phyloP scores from a whole-genome alignment of 2,797 vertebrate genomes.

The Echiichthys vipera region DNA sequence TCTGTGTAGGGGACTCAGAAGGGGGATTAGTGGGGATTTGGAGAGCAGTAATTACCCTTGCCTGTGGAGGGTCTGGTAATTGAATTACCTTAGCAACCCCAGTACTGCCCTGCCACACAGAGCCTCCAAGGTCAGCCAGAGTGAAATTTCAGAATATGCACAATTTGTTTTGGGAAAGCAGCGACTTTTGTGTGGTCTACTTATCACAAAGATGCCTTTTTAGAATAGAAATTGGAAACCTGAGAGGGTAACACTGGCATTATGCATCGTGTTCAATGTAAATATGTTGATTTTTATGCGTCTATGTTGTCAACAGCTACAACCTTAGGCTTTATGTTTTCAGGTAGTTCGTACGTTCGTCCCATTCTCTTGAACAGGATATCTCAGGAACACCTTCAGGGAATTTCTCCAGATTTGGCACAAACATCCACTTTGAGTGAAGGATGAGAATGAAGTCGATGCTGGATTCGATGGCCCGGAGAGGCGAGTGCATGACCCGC shows the following conservation, averaged over 20 bases:
- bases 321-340: too few species aligned
- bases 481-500: too few species aligned
- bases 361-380: too few species aligned
- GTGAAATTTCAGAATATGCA: slow-evolving; percentile 10
- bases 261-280: neutral
- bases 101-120: slow-evolving; percentile 55
- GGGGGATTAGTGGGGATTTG: slow-evolving; percentile 83
- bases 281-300: neutral
- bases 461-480: too few species aligned
- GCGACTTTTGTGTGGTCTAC: neutral
- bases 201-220: neutral
- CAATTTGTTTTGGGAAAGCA: slow-evolving; percentile 21
- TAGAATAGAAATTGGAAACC: neutral
- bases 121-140: slow-evolving; percentile 58
- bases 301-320: too few species aligned
- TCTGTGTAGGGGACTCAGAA: slow-evolving; percentile 69
- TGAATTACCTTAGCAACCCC: slow-evolving; percentile 82
- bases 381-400: too few species aligned
- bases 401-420: too few species aligned
- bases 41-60: slow-evolving; percentile 81
- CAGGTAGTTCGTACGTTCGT: too few species aligned
- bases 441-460: too few species aligned
- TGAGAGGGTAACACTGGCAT: neutral
- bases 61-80: slow-evolving; percentile 78
- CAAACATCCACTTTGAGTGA: too few species aligned